Evolutionary conservation across 2,113 vertebrate species (phyloP).

Genomic region (Montifringilla adamsi): DNA sequence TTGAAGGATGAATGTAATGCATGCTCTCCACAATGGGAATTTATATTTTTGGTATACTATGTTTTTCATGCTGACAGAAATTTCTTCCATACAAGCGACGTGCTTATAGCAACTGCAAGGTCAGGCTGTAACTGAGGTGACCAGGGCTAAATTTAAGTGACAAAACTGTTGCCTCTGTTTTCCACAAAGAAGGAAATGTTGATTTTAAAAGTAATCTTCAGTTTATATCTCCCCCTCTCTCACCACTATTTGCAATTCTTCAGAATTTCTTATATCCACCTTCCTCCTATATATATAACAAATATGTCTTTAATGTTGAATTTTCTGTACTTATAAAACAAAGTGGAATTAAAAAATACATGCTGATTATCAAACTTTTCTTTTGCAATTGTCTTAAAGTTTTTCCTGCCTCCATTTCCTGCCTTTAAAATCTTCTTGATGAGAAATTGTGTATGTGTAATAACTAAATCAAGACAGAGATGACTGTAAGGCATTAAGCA

Average conservation of each 20-base stretch:
- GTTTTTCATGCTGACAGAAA: background rate
- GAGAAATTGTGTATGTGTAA: background rate
- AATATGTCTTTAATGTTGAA: background rate
- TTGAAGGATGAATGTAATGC: background rate
- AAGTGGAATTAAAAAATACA: background rate
- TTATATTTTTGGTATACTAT: background rate
- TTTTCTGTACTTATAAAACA: background rate
- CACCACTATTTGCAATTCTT: background rate
- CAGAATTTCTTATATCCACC: background rate
- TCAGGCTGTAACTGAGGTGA: background rate
- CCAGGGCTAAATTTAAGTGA: background rate
- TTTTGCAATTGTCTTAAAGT: background rate
- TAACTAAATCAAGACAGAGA: background rate
- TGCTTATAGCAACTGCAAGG: background rate
- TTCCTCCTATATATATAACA: background rate
- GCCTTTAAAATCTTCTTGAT: background rate
- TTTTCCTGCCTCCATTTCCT: background rate
- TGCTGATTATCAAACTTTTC: background rate
- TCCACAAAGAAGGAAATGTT: background rate
- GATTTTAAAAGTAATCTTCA: background rate
- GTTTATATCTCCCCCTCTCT: background rate
- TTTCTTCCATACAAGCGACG: background rate
- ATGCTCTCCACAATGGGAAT: background rate
- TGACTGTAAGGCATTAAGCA: background rate
- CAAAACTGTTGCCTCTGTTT: background rate